Conservation (phyloP, 1,140 invertebrate genomes). For the Araneus ventricosus region DNA sequence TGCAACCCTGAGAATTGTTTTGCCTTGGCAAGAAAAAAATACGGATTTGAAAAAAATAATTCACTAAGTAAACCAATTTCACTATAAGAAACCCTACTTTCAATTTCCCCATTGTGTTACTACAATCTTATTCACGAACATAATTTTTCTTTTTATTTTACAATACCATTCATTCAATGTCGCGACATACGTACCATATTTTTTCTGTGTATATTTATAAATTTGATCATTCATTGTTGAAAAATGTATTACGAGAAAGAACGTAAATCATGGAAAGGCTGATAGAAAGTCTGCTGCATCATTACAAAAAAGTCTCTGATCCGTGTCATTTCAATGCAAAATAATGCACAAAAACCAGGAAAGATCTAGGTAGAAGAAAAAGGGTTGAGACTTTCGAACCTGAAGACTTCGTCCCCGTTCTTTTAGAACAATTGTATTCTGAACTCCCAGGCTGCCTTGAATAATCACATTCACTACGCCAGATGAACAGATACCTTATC, state of each 20-base stretch:
- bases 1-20: too few relatives aligned
- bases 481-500: constrained; percentile 14
- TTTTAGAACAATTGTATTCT: constrained; percentile 30
- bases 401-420: not conserved
- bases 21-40: too few relatives aligned
- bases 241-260: not conserved
- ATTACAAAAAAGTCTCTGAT: constrained; percentile 29
- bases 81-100: too few relatives aligned
- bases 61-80: too few relatives aligned
- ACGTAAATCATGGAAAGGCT: not conserved
- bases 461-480: not conserved
- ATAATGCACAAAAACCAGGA: constrained; percentile 63
- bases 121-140: too few relatives aligned
- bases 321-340: constrained; percentile 39
- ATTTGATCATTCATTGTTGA: not conserved
- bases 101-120: too few relatives aligned
- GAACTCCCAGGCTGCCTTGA: not conserved
- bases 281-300: not conserved
- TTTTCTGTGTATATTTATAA: not conserved
- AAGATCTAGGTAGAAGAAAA: constrained; percentile 29
- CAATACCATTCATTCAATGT: too few relatives aligned
- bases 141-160: too few relatives aligned
- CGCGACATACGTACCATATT: too few relatives aligned
- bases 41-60: too few relatives aligned
- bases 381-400: constrained; percentile 19